phyloP scores from a whole-genome alignment of 2,113 vertebrate genomes.

The Hippocampus guttulatus region DNA sequence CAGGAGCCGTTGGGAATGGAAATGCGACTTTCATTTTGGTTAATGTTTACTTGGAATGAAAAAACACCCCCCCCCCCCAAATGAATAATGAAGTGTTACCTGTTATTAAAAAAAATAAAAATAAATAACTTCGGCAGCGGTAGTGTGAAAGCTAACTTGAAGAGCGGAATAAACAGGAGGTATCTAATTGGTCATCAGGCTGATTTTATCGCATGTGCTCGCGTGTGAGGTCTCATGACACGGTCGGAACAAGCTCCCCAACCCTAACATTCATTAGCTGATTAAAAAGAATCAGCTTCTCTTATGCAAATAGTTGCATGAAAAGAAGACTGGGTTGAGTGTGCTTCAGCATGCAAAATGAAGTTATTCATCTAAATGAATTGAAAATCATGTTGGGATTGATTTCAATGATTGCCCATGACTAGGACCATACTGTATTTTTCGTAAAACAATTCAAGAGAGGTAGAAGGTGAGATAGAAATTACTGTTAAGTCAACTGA shows the following conservation, averaged over 20 bases:
- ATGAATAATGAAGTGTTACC: conserved; percentile 63
- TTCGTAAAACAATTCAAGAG: conserved; percentile 40
- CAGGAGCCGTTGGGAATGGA: conserved; percentile 30
- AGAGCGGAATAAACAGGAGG: conserved; percentile 42
- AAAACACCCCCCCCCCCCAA: conserved; percentile 35
- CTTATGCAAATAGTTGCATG: conserved; percentile 67
- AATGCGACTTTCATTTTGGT: conserved; percentile 50
- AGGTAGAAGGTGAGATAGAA: conserved; percentile 46
- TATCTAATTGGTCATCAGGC: conserved; percentile 68
- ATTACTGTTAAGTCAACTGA: neutral
- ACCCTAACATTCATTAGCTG: conserved; percentile 67
- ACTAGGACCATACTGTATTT: conserved; percentile 56
- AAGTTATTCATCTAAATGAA: conserved; percentile 76
- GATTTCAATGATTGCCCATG: conserved; percentile 68
- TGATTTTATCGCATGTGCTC: conserved; percentile 22
- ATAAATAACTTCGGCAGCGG: conserved; percentile 48
- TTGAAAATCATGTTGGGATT: conserved; percentile 70
- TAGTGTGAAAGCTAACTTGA: conserved; percentile 25
- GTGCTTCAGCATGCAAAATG: conserved; percentile 63
- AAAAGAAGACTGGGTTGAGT: conserved; percentile 33
- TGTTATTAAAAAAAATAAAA: conserved; percentile 57
- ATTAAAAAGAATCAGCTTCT: conserved; percentile 70
- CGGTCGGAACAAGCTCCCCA: conserved; percentile 63
- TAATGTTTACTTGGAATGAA: conserved; percentile 51
- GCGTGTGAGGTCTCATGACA: conserved; percentile 52